phyloP scores from a whole-genome alignment of 2,797 vertebrate genomes.

The Melanotaenia boesemani region DNA sequence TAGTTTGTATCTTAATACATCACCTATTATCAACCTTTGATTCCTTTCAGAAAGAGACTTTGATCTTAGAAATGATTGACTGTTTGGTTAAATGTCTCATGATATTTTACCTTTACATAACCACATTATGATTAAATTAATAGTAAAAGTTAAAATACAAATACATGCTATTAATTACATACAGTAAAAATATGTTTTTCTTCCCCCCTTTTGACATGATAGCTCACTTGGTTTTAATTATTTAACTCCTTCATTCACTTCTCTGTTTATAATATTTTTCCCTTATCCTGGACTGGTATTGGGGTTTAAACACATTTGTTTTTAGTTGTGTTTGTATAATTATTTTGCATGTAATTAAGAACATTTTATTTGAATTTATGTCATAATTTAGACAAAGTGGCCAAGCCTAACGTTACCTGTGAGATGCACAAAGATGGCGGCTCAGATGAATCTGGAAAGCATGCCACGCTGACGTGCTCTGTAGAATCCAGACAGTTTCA shows the following conservation, averaged over 20 bases:
- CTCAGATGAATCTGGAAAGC: background rate
- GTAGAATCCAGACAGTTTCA: background rate
- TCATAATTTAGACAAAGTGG: constrained; percentile 54
- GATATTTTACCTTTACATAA: background rate
- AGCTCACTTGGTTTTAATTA: background rate
- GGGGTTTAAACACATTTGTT: background rate
- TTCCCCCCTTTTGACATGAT: background rate
- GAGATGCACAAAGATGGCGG: background rate
- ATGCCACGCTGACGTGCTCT: constrained; percentile 60
- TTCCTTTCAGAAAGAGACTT: background rate
- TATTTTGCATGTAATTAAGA: background rate
- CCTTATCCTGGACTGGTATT: background rate
- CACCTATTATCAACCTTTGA: background rate
- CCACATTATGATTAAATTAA: too few relatives aligned
- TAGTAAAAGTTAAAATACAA: background rate
- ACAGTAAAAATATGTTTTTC: background rate
- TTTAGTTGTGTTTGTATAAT: background rate
- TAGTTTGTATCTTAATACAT: background rate
- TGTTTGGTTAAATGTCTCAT: background rate
- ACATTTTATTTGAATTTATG: background rate
- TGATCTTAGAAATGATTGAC: background rate
- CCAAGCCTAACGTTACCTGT: constrained; percentile 65
- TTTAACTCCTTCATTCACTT: background rate
- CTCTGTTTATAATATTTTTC: background rate
- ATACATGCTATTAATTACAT: background rate